Percentiles rank a stretch among this genome's conserved stretches.
Evolutionary conservation across 2,888 invertebrate species (phyloP).

Genomic region (Drosophila mulleri): DNA sequence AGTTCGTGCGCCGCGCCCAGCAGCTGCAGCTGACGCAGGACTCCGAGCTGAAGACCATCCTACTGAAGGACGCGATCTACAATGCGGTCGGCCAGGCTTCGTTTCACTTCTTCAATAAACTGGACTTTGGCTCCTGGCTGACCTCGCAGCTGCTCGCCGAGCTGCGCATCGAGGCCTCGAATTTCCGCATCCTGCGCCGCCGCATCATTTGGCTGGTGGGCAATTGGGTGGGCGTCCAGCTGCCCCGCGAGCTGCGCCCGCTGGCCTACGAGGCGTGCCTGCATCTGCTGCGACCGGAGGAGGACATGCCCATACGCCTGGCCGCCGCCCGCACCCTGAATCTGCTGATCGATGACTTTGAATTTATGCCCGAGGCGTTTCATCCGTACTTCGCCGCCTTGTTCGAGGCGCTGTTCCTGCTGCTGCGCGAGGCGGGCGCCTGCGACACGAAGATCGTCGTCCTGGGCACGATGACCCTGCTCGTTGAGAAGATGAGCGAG

Average conservation of each 20-base stretch:
- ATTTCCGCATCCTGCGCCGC: constrained; percentile 93
- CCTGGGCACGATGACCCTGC: constrained; percentile 94
- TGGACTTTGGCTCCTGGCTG: constrained; percentile 97
- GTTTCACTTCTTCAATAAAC: constrained; percentile 96
- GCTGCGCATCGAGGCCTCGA: constrained; percentile 91
- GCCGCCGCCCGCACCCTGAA: constrained; percentile 94
- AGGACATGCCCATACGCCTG: constrained; percentile 95
- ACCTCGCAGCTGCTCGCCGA: constrained; percentile 92
- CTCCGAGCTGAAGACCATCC: constrained; percentile 91
- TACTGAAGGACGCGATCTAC: constrained; percentile 96
- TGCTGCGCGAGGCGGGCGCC: constrained; percentile 94
- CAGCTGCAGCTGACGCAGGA: constrained; percentile 89
- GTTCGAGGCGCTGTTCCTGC: constrained; percentile 91
- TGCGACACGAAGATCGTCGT: constrained; percentile 99
- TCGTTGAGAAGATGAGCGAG: constrained; percentile 93
- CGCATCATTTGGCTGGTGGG: constrained; percentile 93
- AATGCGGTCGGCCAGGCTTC: constrained; percentile 95
- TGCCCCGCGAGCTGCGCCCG: constrained; percentile 92
- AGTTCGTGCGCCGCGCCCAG: constrained; percentile 89
- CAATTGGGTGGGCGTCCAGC: constrained; percentile 92
- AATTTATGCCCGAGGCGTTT: constrained; percentile 95
- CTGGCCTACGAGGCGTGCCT: constrained; percentile 92
- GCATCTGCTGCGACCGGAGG: constrained; percentile 89
- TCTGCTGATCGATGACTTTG: constrained; percentile 95
- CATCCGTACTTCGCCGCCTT: constrained; percentile 92